Conservation (phyloP, 2,888 invertebrate genomes). For the Eupithecia subfuscata region DNA sequence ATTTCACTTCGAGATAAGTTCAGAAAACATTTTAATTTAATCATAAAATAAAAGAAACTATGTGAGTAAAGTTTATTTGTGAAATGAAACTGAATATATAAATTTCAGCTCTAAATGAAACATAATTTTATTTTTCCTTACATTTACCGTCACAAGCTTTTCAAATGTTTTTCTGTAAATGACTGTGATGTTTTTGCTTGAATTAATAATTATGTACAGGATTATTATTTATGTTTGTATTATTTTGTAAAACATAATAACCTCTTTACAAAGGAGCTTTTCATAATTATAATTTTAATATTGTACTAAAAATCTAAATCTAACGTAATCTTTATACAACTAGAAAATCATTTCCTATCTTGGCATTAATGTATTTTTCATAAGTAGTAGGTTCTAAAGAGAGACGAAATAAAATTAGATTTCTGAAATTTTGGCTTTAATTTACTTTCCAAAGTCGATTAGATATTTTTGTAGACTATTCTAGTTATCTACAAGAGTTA, state of each 20-base stretch:
- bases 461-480: no score
- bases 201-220: neutral
- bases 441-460: slow-evolving; percentile 23
- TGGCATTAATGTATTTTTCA: slow-evolving; percentile 73
- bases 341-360: slow-evolving; percentile 51
- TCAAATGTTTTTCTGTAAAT: neutral
- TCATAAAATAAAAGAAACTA: neutral
- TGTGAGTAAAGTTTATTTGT: neutral
- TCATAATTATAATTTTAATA: neutral
- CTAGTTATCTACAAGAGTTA: no score
- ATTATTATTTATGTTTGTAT: neutral
- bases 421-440: slow-evolving; percentile 52
- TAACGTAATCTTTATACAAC: slow-evolving; percentile 32
- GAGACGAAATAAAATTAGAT: slow-evolving; percentile 77
- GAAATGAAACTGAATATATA: neutral
- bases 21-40: neutral
- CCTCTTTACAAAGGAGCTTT: neutral
- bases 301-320: slow-evolving; percentile 34
- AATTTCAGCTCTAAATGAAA: neutral
- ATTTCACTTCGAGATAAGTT: neutral
- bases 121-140: neutral
- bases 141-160: neutral
- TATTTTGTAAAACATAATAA: neutral
- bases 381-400: slow-evolving; percentile 76
- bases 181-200: slow-evolving; percentile 10